Base-by-base conservation (phyloP, 2,113 vertebrate genomes). In the Salminus brasiliensis region DNA sequence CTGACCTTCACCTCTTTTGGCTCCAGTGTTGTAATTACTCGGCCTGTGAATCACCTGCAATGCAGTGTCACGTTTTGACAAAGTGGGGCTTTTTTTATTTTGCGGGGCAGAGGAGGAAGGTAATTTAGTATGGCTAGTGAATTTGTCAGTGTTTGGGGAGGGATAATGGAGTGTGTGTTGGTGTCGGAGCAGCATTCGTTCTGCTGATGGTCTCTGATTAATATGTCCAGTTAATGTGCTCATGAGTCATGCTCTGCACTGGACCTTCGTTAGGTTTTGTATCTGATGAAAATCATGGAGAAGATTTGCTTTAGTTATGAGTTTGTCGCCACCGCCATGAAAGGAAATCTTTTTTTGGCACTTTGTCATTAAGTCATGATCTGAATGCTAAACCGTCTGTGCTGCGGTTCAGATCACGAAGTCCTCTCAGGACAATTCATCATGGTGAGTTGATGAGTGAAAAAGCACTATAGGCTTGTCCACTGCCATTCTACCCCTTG, bases 81-180 rank as follows among this genome's bases (percentile, higher is more conserved):
- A 36, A 88, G 87, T 66, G 77, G 81, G 80, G 43, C 57, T 60
- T 86, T 83, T 75, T 80, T 81, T 81, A 84, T 86, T 86, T 88
- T 84, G 86, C 77, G 70, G 72, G 65, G 73, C 59, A 83, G 65
- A 55, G 47, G 16, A 83, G 69, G 27, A 25, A 78, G 80, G 84
- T 91, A 72, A 91, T 92, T 91, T 84, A 87, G 87, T 23, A 18
- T 25, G 59, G 21, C 81, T 63, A 11, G 68, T 34, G 67, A 29
- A 80, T 85, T 45, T 41, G 69, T 70, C 66, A 41, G 12, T 62
- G 76, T 59, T 63, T 60, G 65, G 72, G 80, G 87, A 89, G 82
- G 86, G 88, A 82, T 89, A 89, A 91, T 91, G 86, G 88, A 86
- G 81, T 83, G 81, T 72, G 75, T 47, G 45, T 53, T 69, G 23